Base-by-base conservation (phyloP, 2,888 invertebrate species). In the Catocala fraxini region DNA sequence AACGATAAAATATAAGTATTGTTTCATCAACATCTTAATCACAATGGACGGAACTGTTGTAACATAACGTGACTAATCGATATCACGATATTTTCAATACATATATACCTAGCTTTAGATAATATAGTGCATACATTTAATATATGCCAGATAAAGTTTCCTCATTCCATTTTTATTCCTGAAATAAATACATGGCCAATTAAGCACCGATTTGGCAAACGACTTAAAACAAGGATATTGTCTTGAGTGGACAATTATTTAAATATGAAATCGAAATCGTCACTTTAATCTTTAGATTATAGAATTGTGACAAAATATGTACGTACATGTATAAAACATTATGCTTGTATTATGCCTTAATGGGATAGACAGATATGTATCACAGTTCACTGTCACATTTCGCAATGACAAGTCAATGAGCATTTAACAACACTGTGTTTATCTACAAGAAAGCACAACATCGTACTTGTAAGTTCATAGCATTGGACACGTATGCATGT, bases 21-120 rank as follows among this genome's bases (percentile, higher is more conserved):
- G 52, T 48, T 53, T 12, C 13, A 48, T 42, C 15, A 43, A 47
- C 34, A 15, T 35, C 47, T 33, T 15, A 41, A 33, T 60, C 46
- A 55, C 52, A 51, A 63, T 65, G 56, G 52, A 57, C 61, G 67
- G 70, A 73, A 71, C 60, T 61, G 9, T 65, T 61, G 56, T 42
- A 53, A 46, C 53, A 59, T 63, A 71, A 63, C 70, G 67, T 74
- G 71, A 65, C 70, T 63, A 70, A 65, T 73, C 39, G 53, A 53
- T 33, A 68, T 68, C 67, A 69, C 64, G 70, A 68, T 56, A 47
- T 66, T 69, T 63, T 55, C 42, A 56, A 57, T 39, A 54, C 49
- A 51, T 25, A 25, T 42, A 51, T 67, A 15, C n/a, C 12, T 52
- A 25, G 10, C 13, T 46, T 11, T 43, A 15, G 54, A 46, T 35